These are phyloP conservation scores for Lithosia quadra DNA, from an alignment of 2,888 invertebrate species.

Conservation along the genomic window DNA sequence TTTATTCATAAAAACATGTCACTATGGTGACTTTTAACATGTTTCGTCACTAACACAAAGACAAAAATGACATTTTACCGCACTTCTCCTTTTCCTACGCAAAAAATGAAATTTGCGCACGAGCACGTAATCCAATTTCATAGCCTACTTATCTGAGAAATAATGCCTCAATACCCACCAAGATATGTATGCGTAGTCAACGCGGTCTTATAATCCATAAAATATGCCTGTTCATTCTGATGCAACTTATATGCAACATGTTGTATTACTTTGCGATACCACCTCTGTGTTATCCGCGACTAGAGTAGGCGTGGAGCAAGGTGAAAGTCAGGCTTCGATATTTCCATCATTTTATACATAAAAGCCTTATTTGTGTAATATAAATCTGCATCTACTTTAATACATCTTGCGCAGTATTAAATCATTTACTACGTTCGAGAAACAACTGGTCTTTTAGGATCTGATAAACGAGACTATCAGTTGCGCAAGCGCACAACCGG, in stretches of 20 bases:
- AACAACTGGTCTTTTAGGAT: conserved; percentile 78
- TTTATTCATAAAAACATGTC: no score
- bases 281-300: not conserved
- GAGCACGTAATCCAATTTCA: no score
- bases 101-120: no score
- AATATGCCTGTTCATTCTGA: conserved; percentile 14
- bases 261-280: conserved; percentile 12
- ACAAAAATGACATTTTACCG: no score
- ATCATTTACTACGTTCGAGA: conserved; percentile 58
- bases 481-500: conserved; percentile 82
- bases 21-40: no score
- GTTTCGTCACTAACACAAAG: no score
- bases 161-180: no score
- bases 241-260: conserved; percentile 13
- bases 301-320: conserved; percentile 8
- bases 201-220: not conserved
- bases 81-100: no score
- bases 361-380: conserved; percentile 1
- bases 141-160: no score
- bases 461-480: conserved; percentile 78
- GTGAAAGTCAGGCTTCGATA: not conserved
- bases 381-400: conserved; percentile 4
- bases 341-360: not conserved
- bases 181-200: not conserved
- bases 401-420: conserved; percentile 12